Conservation (phyloP, 2,113 vertebrate species). For the Thalassarche chlororhynchos region DNA sequence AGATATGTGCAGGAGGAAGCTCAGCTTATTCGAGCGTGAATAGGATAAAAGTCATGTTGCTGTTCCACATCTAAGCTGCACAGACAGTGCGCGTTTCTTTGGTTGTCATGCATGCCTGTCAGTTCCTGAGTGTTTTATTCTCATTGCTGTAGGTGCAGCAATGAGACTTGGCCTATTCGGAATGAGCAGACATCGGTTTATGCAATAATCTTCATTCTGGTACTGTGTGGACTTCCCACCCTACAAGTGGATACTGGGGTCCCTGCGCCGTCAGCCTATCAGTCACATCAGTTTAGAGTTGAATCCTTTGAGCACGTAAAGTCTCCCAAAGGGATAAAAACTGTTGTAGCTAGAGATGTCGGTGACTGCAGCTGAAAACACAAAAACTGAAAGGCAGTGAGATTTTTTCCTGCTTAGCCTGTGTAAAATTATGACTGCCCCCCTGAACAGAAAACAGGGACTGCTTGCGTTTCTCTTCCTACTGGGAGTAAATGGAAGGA, state of each 20-base stretch:
- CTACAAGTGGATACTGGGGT: background rate
- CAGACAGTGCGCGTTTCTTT: background rate
- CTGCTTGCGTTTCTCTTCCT: background rate
- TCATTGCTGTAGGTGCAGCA: background rate
- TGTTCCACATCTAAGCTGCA: background rate
- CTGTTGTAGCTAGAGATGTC: background rate
- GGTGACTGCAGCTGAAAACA: background rate
- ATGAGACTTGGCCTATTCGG: background rate
- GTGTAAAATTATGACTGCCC: background rate
- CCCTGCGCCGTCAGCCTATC: background rate
- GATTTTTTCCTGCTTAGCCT: background rate
- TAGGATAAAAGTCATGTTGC: background rate
- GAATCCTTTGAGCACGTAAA: background rate
- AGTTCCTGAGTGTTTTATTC: background rate
- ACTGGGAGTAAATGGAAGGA: background rate
- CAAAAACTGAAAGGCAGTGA: background rate
- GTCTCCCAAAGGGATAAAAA: background rate
- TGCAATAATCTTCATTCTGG: background rate
- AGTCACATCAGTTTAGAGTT: background rate
- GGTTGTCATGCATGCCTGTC: background rate
- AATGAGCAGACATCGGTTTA: background rate
- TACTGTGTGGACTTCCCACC: background rate
- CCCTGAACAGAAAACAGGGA: background rate
- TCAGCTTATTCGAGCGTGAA: background rate
- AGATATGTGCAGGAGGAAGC: background rate